A percentile compares a stretch with the other conserved stretches of the same genome.
Conservation (phyloP, 2,797 vertebrate genomes). For the Pempheris klunzingeri region DNA sequence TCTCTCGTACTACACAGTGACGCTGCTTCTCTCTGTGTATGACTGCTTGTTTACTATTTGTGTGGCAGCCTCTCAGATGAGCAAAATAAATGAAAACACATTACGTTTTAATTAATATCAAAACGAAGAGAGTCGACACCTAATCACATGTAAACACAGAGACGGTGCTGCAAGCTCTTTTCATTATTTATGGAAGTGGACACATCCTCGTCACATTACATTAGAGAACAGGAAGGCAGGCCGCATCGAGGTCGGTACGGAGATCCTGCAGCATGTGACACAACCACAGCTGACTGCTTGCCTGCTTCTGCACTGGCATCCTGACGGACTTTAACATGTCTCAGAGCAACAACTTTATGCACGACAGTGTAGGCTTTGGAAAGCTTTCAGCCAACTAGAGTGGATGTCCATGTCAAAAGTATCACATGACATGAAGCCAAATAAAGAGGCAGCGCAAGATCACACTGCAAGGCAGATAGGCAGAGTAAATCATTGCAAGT, state of each 20-base stretch:
- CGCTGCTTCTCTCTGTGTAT: conserved; percentile 24
- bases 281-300: conserved; percentile 19
- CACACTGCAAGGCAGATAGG: background rate
- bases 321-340: conserved; percentile 1
- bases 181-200: conserved; percentile 81
- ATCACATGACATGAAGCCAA: background rate
- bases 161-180: conserved; percentile 70
- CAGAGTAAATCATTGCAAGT: too few relatives aligned
- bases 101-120: conserved; percentile 82
- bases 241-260: conserved; percentile 45
- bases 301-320: conserved; percentile 31
- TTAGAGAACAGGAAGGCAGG: conserved; percentile 62
- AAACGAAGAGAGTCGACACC: conserved; percentile 66
- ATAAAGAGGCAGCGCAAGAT: background rate
- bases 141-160: conserved; percentile 78
- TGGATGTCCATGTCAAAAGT: background rate
- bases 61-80: conserved; percentile 47
- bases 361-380: conserved; percentile 2
- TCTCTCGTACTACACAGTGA: conserved; percentile 1
- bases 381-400: background rate
- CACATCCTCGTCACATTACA: conserved; percentile 79
- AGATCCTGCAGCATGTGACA: conserved; percentile 57
- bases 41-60: conserved; percentile 59
- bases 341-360: conserved; percentile 6
- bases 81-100: conserved; percentile 68